Evolutionary conservation across 2,797 vertebrate genomes (phyloP).

Genomic region (Cuniculus paca): DNA sequence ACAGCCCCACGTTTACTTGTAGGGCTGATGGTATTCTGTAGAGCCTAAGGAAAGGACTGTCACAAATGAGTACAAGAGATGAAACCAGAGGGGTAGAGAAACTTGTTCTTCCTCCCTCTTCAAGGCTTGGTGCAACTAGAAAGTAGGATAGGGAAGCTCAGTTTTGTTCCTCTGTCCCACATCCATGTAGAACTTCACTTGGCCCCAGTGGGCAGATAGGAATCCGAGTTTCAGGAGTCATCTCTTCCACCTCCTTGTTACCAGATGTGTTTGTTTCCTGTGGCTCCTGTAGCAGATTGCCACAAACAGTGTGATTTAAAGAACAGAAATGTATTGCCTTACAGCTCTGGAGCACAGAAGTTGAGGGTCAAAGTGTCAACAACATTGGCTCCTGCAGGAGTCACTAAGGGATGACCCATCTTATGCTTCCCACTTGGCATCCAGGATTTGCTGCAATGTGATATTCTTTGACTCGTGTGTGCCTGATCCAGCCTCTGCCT

Average conservation of each 20-base stretch:
- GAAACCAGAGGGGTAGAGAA: background rate
- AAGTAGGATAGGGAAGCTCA: fast-evolving
- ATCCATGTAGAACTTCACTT: background rate
- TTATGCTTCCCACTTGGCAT: too few relatives aligned
- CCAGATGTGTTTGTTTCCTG: background rate
- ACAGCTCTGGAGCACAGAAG: background rate
- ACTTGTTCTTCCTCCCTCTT: background rate
- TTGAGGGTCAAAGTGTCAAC: background rate
- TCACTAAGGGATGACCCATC: too few relatives aligned
- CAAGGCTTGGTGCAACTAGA: background rate
- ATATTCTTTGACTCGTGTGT: too few relatives aligned
- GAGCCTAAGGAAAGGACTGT: background rate
- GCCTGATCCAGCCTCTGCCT: background rate
- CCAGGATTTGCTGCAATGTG: background rate
- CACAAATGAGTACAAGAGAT: too few relatives aligned
- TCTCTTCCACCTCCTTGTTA: background rate
- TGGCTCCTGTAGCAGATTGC: background rate
- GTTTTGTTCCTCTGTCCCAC: fast-evolving
- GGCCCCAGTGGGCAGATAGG: background rate
- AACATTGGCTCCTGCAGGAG: background rate
- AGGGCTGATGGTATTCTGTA: fast-evolving
- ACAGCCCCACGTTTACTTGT: background rate
- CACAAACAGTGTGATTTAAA: background rate
- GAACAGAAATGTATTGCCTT: background rate
- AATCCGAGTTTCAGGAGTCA: too few relatives aligned